Evolutionary conservation across 2,888 invertebrate species (phyloP).

Genomic region (Eucera pruinosa): DNA sequence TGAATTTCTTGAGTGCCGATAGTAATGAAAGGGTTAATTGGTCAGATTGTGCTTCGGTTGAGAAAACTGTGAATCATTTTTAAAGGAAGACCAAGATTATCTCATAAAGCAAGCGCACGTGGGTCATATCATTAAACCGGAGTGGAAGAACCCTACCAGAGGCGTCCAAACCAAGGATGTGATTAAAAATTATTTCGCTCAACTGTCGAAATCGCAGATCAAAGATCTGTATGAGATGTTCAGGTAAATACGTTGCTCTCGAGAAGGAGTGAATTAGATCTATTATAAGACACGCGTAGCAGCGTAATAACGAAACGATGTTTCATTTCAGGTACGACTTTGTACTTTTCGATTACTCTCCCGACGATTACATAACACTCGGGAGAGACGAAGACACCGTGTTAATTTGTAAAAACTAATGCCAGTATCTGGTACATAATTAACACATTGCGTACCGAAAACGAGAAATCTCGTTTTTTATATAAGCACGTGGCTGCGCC

Average conservation of each 20-base stretch:
- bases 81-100: conserved; percentile 91
- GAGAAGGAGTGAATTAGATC: neutral
- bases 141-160: conserved; percentile 93
- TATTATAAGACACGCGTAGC: neutral
- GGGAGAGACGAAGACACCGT: conserved; percentile 81
- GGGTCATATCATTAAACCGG: conserved; percentile 91
- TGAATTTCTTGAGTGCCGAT: no score
- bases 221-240: conserved; percentile 92
- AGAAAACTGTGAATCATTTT: conserved; percentile 63
- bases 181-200: conserved; percentile 90
- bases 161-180: conserved; percentile 90
- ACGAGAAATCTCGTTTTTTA: no score
- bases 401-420: conserved; percentile 78
- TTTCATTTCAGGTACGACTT: conserved; percentile 90
- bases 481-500: no score
- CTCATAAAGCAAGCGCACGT: conserved; percentile 91
- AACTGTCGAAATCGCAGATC: conserved; percentile 90
- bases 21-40: no score
- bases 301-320: neutral
- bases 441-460: neutral
- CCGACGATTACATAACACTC: conserved; percentile 89
- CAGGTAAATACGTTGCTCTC: conserved; percentile 85
- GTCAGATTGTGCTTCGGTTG: neutral
- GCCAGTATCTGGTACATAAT: neutral
- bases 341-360: conserved; percentile 93